Base-by-base conservation (phyloP, 2,797 vertebrate genomes). In the Cossypha niveicapilla region DNA sequence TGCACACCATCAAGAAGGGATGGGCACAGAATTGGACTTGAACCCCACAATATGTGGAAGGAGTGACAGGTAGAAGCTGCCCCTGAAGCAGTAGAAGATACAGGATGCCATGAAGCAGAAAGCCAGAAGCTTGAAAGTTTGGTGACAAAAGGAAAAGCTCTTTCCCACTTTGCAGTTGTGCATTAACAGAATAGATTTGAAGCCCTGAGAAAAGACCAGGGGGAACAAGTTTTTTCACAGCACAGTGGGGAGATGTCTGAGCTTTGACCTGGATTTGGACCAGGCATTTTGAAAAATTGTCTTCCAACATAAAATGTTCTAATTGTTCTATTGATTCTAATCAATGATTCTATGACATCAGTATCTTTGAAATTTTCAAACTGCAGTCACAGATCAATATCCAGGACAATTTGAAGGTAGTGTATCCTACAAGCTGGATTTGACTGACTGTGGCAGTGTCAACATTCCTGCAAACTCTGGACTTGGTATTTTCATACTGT, bases 21-120 rank as follows among this genome's bases (percentile, higher is more conserved):
- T 44, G 0, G 0, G 15, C 4, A 7, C 0, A 2, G 10, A 13
- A 82, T 2, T 2, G 28, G 76, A 50, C 8, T 6, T 41, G 24
- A 79, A 42, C 4, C 7, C 6, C 13, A 37, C 37, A 37, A 37
- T 37, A 37, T 37, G 37, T 57, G 18, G 12, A 63, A 81, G 24
- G 14, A 76, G 17, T 3, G 1, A 5, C 42, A 61, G 13, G 22
- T 12, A 70, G 70, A 78, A 71, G 15, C 5, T 60, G 25, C 5
- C 22, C 11, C 50, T 75, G 34, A 81, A 30, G 13, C 81, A 44
- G 11, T 0, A 27, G 35, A 74, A 35, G 19, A 71, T 23, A 11
- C 15, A 50, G 22, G 61, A 80, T 11, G 5, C 5, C 37, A 39
- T 22, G 28, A 62, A 71, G 18, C 2, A 11, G 45, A 71, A 72